Evolutionary conservation across 2,888 invertebrate genomes (phyloP), one percentile per base, ranked within the genome.

Genomic region (Microctonus brassicae): DNA sequence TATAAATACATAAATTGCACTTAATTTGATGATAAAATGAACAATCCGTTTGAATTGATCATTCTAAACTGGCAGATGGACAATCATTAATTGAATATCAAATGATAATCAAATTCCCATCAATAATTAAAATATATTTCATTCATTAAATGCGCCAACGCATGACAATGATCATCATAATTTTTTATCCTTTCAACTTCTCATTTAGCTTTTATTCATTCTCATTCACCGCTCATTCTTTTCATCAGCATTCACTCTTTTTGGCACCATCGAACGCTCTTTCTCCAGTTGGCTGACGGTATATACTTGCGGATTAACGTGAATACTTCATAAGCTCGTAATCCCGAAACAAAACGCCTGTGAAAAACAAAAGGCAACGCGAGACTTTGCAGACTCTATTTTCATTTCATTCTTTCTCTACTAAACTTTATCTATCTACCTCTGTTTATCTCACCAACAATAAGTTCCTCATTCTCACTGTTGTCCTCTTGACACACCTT

Each of bases 271-370:
- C 62, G n/a, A n/a, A n/a, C n/a, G n/a, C 70, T 65, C 63, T 60
- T 62, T 26, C 65, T 26, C 36, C 22, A 75, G 61, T 65, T 53
- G 64, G 70, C 65, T 64, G 36, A 72, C 74, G 72, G 75, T n/a
- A n/a, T 42, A 22, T 80, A 75, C 73, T 69, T 73, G 74, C 75
- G 79, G 80, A 82, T 83, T 80, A 82, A 79, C 78, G 76, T 71
- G 78, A 81, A 80, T 82, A 81, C 78, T 82, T 83, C 77, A 81
- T 83, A 81, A 84, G 78, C 81, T 79, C 78, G 74, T 82, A 83
- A 82, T 81, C 81, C 78, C 64, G 70, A 76, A 80, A 82, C 80
- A 81, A 82, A 81, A 78, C 77, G 63, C 60, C 61, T 66, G 73
- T 65, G 74, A 72, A 62, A 73, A 78, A 79, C 80, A 77, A 78